Percentiles rank a stretch among this genome's conserved stretches.
phyloP scores from a whole-genome alignment of 2,888 invertebrate genomes.

The Chymomyza caudatula region DNA sequence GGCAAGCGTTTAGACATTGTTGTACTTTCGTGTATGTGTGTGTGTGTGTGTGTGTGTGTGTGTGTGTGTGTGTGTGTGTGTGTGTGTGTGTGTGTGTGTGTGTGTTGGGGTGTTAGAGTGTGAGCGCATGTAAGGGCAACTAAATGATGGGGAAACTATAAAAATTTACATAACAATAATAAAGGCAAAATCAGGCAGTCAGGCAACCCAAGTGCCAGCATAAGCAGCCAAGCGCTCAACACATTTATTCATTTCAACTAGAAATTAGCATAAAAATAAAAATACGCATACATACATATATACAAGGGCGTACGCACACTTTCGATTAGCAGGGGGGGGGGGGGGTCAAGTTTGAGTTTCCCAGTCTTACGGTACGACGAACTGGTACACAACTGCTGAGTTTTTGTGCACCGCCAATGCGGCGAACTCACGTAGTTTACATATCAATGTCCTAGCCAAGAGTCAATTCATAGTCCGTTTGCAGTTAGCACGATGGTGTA shows the following conservation, averaged over 20 bases:
- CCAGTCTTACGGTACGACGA: too few species aligned
- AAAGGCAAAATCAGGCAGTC: slow-evolving; percentile 15
- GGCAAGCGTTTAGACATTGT: slow-evolving; percentile 11
- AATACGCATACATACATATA: slow-evolving; percentile 1
- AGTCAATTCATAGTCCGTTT: too few species aligned
- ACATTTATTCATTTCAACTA: slow-evolving; percentile 67
- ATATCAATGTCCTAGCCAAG: too few species aligned
- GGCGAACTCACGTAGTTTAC: too few species aligned
- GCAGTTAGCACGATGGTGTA: too few species aligned
- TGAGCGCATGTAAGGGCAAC: slow-evolving; percentile 28
- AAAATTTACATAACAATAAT: slow-evolving; percentile 70
- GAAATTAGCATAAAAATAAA: slow-evolving; percentile 69
- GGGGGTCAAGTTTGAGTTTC: too few species aligned
- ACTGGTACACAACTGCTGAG: too few species aligned
- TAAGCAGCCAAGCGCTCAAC: slow-evolving; percentile 1
- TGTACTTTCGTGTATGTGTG: slow-evolving; percentile 61
- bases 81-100: slow-evolving; percentile 10
- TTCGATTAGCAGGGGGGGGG: not conserved
- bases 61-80: not conserved
- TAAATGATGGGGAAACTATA: slow-evolving; percentile 72
- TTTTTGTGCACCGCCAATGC: too few species aligned
- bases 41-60: slow-evolving; percentile 8
- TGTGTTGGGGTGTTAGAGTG: slow-evolving; percentile 6
- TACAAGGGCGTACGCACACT: not conserved
- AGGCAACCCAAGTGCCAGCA: not conserved